Percentiles rank a stretch among this genome's conserved stretches.
Conservation (phyloP, 2,888 invertebrate species). For the Ochropleura plecta region DNA sequence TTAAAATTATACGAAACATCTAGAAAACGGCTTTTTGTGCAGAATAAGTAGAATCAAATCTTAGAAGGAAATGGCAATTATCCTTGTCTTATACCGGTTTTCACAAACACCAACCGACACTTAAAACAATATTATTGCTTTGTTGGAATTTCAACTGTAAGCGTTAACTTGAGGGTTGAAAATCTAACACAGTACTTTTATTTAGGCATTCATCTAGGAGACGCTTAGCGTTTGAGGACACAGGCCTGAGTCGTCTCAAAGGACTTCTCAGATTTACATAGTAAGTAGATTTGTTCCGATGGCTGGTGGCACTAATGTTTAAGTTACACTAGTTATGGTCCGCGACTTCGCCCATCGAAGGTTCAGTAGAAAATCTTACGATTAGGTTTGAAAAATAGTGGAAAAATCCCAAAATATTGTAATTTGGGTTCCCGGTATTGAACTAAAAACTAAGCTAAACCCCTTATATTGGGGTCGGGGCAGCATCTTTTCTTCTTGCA, state of each 20-base stretch:
- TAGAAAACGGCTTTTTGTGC: constrained; percentile 14
- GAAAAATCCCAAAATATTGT: no score
- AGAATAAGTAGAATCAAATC: constrained; percentile 39
- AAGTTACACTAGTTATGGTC: background rate
- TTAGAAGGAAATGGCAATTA: constrained; percentile 51
- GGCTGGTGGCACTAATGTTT: constrained; percentile 16
- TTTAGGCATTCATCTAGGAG: background rate
- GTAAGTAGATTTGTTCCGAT: constrained; percentile 60
- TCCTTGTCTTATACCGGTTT: background rate
- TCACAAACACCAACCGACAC: background rate
- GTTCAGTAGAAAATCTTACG: background rate
- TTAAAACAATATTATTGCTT: no score
- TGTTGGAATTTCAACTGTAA: background rate
- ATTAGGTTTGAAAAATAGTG: no score
- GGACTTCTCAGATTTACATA: constrained; percentile 55
- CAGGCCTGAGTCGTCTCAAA: constrained; percentile 17
- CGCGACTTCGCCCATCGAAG: background rate
- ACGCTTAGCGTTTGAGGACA: background rate
- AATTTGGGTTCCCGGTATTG: no score
- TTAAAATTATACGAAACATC: constrained; percentile 48
- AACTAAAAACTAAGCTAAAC: no score
- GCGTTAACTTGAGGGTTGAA: background rate
- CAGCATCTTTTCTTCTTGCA: no score
- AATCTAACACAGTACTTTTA: background rate
- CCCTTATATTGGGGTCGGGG: no score